Conservation (phyloP, 2,888 invertebrate species). For the Neoaliturus tenellus region DNA sequence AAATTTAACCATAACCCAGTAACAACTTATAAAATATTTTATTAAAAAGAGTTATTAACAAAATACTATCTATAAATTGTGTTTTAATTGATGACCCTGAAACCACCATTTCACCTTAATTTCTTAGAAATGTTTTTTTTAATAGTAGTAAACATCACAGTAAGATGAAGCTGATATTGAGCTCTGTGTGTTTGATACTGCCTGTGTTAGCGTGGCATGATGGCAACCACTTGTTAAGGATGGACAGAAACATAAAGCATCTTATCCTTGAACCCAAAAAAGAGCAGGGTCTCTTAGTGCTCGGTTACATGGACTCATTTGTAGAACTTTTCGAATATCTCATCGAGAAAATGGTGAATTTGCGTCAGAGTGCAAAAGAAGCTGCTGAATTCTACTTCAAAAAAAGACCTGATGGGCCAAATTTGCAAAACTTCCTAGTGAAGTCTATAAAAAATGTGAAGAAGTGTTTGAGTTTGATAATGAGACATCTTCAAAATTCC, state of each 20-base stretch:
- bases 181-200: not conserved
- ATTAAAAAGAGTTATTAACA: no score
- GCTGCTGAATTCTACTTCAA: conserved; percentile 9
- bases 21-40: no score
- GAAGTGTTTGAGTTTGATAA: conserved; percentile 38
- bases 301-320: conserved; percentile 40
- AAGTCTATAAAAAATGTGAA: conserved; percentile 31
- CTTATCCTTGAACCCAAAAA: conserved; percentile 19
- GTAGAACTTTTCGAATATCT: conserved; percentile 35
- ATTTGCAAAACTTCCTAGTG: conserved; percentile 6
- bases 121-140: not conserved
- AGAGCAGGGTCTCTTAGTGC: not conserved
- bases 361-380: conserved; percentile 30
- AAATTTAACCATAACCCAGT: no score
- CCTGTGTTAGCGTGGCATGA: conserved; percentile 37
- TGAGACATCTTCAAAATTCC: conserved; percentile 23
- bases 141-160: not conserved
- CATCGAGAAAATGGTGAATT: conserved; percentile 14
- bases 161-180: conserved; percentile 28
- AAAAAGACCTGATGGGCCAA: conserved; percentile 35
- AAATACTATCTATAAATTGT: not conserved
- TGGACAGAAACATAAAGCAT: conserved; percentile 36
- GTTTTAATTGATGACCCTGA: not conserved
- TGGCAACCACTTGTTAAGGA: conserved; percentile 29
- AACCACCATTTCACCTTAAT: not conserved